Conservation (phyloP, 1,140 invertebrate species). For the Bathynomus jamesi region DNA sequence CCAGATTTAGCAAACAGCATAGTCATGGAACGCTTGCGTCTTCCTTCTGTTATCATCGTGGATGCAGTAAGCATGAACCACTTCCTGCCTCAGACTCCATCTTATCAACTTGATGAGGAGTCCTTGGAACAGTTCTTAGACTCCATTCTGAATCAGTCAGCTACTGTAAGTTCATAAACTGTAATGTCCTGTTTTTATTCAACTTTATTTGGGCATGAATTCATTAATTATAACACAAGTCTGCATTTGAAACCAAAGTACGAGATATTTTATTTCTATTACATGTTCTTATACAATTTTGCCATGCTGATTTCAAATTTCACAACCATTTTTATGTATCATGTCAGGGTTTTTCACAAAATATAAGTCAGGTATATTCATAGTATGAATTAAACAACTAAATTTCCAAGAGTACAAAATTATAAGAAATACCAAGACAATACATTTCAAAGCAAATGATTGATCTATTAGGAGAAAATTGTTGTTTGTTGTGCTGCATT, state of each 20-base stretch:
- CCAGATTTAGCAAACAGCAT: constrained; percentile 82
- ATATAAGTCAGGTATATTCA: no score
- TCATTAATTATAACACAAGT: not conserved
- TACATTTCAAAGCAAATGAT: no score
- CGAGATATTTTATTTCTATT: no score
- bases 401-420: no score
- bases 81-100: constrained; percentile 77
- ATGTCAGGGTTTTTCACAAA: not conserved
- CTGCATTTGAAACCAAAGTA: no score
- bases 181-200: no score
- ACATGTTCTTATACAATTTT: no score
- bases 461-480: no score
- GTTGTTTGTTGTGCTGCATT: no score
- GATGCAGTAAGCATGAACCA: constrained; percentile 85
- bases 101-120: constrained; percentile 67
- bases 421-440: no score
- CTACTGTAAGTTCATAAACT: constrained; percentile 33
- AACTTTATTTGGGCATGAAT: no score
- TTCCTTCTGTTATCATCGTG: constrained; percentile 79
- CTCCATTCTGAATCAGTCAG: constrained; percentile 38
- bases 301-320: not conserved
- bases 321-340: not conserved
- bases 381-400: no score
- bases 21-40: constrained; percentile 69
- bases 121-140: constrained; percentile 53